Evolutionary conservation across 2,797 vertebrate genomes (phyloP).

Genomic region (Pseudomugil tenellus): DNA sequence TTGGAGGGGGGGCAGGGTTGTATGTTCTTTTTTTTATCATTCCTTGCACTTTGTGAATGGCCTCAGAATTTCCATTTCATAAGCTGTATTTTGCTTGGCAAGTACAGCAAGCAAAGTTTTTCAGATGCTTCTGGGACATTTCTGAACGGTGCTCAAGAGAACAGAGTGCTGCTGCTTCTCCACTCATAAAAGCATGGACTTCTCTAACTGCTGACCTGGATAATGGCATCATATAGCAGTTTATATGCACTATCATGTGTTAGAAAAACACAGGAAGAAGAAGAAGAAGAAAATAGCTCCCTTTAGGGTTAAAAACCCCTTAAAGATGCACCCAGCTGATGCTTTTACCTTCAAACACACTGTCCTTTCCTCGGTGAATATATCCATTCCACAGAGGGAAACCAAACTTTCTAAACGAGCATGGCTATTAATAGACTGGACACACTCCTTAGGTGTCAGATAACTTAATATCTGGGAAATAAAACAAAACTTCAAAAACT

Average conservation of each 20-base stretch:
- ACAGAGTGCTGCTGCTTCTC: constrained; percentile 59
- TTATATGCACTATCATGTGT: constrained; percentile 25
- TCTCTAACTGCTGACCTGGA: constrained; percentile 44
- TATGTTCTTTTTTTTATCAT: constrained; percentile 59
- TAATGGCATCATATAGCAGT: constrained; percentile 53
- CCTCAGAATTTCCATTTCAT: constrained; percentile 89
- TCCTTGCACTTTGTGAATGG: constrained; percentile 78
- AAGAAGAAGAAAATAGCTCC: constrained; percentile 17
- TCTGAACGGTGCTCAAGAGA: constrained; percentile 75
- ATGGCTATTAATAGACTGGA: constrained; percentile 60
- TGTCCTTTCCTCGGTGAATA: constrained; percentile 51
- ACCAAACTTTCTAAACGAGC: constrained; percentile 46
- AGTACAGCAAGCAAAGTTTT: constrained; percentile 74
- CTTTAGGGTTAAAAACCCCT: constrained; percentile 63
- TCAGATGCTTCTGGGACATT: constrained; percentile 79
- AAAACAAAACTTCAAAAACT: constrained; percentile 27
- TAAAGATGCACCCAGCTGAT: constrained; percentile 70
- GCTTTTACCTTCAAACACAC: constrained; percentile 68
- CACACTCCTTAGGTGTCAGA: constrained; percentile 33
- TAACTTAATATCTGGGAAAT: constrained; percentile 46
- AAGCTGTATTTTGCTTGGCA: constrained; percentile 83
- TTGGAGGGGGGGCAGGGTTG: too few relatives aligned
- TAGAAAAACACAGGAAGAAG: neutral
- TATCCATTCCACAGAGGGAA: constrained; percentile 51
- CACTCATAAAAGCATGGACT: constrained; percentile 47